Percentiles rank a stretch among this genome's conserved stretches.
Conservation (phyloP, 2,113 vertebrate genomes). For the rabbit (Oryctolagus cuniculus) region DNA sequence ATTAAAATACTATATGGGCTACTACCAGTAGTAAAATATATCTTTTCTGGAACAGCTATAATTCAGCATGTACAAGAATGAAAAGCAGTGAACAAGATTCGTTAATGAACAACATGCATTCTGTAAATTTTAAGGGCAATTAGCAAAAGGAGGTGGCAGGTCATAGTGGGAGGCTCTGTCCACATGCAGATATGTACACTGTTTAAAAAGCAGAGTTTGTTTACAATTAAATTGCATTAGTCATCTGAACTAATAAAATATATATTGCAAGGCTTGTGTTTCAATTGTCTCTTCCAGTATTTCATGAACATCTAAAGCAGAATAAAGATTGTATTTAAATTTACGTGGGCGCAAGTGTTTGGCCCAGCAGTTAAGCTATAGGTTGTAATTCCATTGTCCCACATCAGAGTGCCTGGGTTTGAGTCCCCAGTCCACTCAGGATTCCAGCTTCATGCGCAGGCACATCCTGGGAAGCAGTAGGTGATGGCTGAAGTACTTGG, state of each 20-base stretch:
- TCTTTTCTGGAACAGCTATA: neutral
- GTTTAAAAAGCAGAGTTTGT: neutral
- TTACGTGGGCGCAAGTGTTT: no score
- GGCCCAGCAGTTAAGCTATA: no score
- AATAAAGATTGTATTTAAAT: slow-evolving; percentile 46
- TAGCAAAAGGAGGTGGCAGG: neutral
- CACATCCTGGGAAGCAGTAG: no score
- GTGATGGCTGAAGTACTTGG: no score
- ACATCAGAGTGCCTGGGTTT: no score
- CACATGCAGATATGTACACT: accelerated
- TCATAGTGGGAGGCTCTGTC: neutral
- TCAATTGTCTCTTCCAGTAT: slow-evolving; percentile 13
- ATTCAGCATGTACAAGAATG: neutral
- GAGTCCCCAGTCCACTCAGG: no score
- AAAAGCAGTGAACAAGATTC: neutral
- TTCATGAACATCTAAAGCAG: neutral
- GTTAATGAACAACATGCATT: neutral
- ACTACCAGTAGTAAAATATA: slow-evolving; percentile 32
- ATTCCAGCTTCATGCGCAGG: no score
- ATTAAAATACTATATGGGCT: neutral
- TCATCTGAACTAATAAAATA: neutral
- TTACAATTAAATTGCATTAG: neutral
- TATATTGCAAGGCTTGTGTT: neutral
- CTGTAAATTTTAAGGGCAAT: slow-evolving; percentile 28
- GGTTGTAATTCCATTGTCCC: no score